Evolutionary conservation across 2,113 vertebrate genomes (phyloP), one percentile per base, ranked within the genome.

Genomic region (Pungitius pungitius): DNA sequence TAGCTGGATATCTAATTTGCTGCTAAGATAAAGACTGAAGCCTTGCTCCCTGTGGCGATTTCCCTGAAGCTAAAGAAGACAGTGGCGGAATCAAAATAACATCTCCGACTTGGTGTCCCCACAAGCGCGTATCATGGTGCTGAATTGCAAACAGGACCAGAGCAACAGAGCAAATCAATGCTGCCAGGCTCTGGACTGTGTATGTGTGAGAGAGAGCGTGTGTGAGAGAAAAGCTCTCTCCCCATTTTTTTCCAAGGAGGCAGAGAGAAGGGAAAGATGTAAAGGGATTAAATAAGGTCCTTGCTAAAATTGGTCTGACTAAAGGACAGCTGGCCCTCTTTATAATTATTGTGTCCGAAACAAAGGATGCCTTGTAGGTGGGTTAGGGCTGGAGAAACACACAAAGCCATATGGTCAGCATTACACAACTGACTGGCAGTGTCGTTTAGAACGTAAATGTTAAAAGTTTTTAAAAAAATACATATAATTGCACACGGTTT

Each of bases 161-260:
- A 80, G 73, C 75, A 87, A 69, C 77, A 83, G 60, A 84, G 75
- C 83, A 87, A 84, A 89, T 85, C 82, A 85, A 66, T 85, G 82
- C 30, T 1, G 26, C 64, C 8, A 35, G 35, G 65, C 69, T 30
- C 26, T 63, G 0, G 20, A 27, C 8, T 49, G 59, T 27, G 20
- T 42, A 12, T 47, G 52, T 72, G 43, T 63, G 64, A 22, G 60
- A 64, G 35, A 49, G 58, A 26, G 35, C 40, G 24, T 47, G 37
- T 69, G 35, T 62, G 10, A 35, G 27, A 33, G 63, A 15, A 71
- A 80, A 79, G 45, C 57, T 33, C 18, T 57, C 33, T 52, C 9
- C 5, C 27, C 20, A 27, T 72, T 72, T 39, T 47, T 73, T 73
- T 74, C 52, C 56, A 42, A 69, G 57, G n/a, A 76, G 64, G 54